These are phyloP conservation scores for Elephantulus edwardii DNA, from an alignment of 2,113 vertebrate species.

Conservation along the genomic window DNA sequence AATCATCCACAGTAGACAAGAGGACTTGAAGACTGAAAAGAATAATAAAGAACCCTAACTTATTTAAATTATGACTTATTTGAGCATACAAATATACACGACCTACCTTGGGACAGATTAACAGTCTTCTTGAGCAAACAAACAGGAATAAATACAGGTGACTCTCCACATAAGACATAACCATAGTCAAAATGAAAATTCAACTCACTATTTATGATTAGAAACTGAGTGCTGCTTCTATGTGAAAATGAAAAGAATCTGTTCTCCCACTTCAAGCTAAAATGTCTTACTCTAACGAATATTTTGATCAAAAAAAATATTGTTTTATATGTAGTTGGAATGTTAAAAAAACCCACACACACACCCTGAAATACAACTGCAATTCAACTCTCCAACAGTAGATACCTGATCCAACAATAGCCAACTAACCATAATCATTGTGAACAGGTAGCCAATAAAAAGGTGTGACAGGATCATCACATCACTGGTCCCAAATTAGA, in stretches of 20 bases:
- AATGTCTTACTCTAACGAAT: not conserved
- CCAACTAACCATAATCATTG: not conserved
- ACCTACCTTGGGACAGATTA: not conserved
- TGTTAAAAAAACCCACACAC: no score
- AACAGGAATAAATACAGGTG: not conserved
- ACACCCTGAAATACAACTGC: not conserved
- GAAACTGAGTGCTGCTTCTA: not conserved
- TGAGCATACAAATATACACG: not conserved
- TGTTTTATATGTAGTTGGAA: not conserved
- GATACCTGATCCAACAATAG: not conserved
- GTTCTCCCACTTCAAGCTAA: not conserved
- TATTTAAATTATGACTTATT: not conserved
- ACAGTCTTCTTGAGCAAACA: not conserved
- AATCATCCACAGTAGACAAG: conserved; percentile 85
- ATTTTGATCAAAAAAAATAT: not conserved
- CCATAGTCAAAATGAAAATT: not conserved
- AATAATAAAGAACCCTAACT: not conserved
- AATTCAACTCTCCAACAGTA: not conserved
- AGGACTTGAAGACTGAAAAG: conserved; percentile 91
- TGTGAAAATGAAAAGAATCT: not conserved
- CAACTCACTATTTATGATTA: not conserved
- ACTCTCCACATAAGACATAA: not conserved
- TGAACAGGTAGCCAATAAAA: not conserved
- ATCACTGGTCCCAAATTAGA: not conserved
- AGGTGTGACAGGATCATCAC: not conserved